Evolutionary conservation across 2,888 invertebrate genomes (phyloP).

Genomic region (Hemithea aestivaria): DNA sequence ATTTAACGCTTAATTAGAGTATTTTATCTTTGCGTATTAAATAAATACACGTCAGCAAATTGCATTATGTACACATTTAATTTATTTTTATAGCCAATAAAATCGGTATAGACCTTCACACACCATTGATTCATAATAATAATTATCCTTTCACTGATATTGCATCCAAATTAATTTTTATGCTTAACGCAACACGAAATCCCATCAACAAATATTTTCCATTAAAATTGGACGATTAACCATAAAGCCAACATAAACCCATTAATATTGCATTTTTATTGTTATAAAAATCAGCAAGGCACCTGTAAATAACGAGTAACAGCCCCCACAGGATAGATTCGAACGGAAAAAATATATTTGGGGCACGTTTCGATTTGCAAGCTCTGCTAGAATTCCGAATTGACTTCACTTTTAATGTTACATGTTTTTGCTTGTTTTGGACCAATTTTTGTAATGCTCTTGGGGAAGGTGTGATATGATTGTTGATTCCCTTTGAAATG

Average conservation of each 20-base stretch:
- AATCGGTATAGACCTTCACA: too few relatives aligned
- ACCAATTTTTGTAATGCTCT: neutral
- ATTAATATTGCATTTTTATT: conserved; percentile 11
- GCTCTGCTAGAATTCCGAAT: conserved; percentile 9
- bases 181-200: too few relatives aligned
- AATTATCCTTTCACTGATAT: too few relatives aligned
- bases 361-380: conserved; percentile 15
- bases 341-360: conserved; percentile 16
- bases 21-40: too few relatives aligned
- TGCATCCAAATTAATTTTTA: too few relatives aligned
- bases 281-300: conserved; percentile 16
- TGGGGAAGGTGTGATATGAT: neutral
- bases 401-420: conserved; percentile 8
- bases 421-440: neutral
- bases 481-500: neutral
- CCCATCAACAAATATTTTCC: conserved; percentile 8
- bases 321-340: conserved; percentile 16
- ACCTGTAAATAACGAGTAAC: conserved; percentile 18
- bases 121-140: too few relatives aligned
- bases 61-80: too few relatives aligned
- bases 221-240: too few relatives aligned
- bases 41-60: too few relatives aligned
- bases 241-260: conserved; percentile 1
- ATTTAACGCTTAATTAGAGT: too few relatives aligned
- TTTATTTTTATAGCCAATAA: too few relatives aligned